Evolutionary conservation across 2,113 vertebrate species (phyloP), one percentile per base, ranked within the genome.

Genomic region (Trachemys scripta): DNA sequence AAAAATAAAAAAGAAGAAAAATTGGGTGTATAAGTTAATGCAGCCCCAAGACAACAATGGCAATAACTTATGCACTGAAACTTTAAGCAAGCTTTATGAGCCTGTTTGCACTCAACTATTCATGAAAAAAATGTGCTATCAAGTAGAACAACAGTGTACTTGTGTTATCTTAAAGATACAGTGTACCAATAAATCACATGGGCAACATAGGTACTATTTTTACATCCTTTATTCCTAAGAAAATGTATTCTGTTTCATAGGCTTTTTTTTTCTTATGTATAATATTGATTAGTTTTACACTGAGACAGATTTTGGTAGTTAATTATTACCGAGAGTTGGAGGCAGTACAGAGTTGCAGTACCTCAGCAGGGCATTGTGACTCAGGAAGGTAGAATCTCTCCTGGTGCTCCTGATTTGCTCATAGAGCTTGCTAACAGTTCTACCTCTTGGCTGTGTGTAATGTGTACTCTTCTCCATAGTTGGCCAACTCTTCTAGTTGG

Each of bases 81-180:
- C 94, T 97, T 95, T 90, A 92, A 94, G 96, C 42, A 96, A 92
- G 81, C 85, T 92, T 96, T 98, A 97, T 88, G 93, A 97, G 94
- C 91, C 92, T 98, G 94, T 97, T 98, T 98, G 19, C 80, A 94
- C 87, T 97, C 35, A 25, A 87, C 92, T 94, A 90, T 90, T 98
- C 95, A 92, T 90, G 92, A 85, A 94, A 80, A 82, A 96, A 95
- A 94, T 59, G 45, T 50, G n/a, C 85, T 82, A 96, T 97, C 93
- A 92, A 95, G 57, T 97, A 93, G 87, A 97, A 97, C 90, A 97
- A 92, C 84, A 95, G 92, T 91, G 90, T 88, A 95, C 96, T 89
- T 91, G 59, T 97, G 84, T 95, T 98, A 96, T 97, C 96, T 94
- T 98, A 96, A 96, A 97, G 96, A 97, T 87, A 98, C 45, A 95